Evolutionary conservation across 2,113 vertebrate species (phyloP).

Genomic region (Xyrauchen texanus): DNA sequence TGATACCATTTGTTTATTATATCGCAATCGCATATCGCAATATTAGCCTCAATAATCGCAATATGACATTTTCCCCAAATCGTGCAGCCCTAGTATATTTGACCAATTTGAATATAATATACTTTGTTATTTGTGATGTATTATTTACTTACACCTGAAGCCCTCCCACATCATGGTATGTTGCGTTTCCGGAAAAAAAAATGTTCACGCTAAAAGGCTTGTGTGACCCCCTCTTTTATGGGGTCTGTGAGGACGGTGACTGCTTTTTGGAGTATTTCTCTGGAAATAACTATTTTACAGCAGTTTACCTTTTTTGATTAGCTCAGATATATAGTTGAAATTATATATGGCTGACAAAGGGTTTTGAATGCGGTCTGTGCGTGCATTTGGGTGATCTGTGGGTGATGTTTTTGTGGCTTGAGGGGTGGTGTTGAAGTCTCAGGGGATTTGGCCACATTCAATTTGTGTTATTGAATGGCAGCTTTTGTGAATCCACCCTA

Average conservation of each 20-base stretch:
- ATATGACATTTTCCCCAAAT: too few species aligned
- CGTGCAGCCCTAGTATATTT: too few species aligned
- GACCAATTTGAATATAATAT: too few species aligned
- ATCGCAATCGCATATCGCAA: too few species aligned
- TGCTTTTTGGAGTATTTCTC: not conserved
- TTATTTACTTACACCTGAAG: too few species aligned
- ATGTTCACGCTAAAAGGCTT: too few species aligned
- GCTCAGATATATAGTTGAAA: not conserved
- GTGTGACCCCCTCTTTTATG: too few species aligned
- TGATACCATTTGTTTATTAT: too few species aligned
- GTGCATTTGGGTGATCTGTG: not conserved
- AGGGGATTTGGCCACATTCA: constrained; percentile 41
- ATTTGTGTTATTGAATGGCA: constrained; percentile 39
- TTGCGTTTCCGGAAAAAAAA: too few species aligned
- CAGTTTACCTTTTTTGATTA: not conserved
- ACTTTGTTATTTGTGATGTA: too few species aligned
- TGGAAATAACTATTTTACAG: not conserved
- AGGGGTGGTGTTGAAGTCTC: constrained; percentile 31
- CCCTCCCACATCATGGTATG: too few species aligned
- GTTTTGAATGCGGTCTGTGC: constrained; percentile 3
- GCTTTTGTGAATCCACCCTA: constrained; percentile 38
- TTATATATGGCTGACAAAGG: not conserved
- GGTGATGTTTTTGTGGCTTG: not conserved
- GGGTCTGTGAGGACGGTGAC: constrained; percentile 14
- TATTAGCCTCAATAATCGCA: too few species aligned